These are phyloP conservation scores for Salvelinus namaycush DNA, from an alignment of 2,113 vertebrate species.

Conservation along the genomic window DNA sequence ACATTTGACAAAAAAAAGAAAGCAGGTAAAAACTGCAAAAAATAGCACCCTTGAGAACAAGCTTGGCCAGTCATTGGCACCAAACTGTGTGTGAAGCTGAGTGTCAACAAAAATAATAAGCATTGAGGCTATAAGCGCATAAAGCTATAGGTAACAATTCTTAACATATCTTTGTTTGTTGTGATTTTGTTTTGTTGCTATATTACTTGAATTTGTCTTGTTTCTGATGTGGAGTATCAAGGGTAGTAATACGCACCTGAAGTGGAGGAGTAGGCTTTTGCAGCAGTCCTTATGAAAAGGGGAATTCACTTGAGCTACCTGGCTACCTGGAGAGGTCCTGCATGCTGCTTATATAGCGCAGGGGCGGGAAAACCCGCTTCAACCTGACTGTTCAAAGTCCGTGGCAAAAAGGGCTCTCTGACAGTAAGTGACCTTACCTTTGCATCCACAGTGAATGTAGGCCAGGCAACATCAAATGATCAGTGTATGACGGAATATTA, in stretches of 20 bases:
- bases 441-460: slow-evolving; percentile 26
- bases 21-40: too few species aligned
- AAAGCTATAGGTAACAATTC: too few species aligned
- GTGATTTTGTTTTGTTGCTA: background rate
- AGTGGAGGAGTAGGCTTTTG: background rate
- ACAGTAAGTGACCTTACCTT: background rate
- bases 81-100: too few species aligned
- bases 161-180: background rate
- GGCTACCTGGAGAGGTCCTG: slow-evolving; percentile 4
- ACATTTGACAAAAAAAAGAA: too few species aligned
- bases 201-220: background rate
- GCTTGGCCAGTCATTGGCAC: too few species aligned
- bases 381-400: slow-evolving; percentile 50
- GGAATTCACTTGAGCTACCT: slow-evolving; percentile 24
- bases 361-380: background rate
- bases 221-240: background rate
- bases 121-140: too few species aligned
- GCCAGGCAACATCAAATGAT: slow-evolving; percentile 1
- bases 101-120: too few species aligned
- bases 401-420: slow-evolving; percentile 15
- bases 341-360: slow-evolving; percentile 56
- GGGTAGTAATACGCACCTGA: slow-evolving; percentile 45
- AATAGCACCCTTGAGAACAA: too few species aligned
- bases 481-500: slow-evolving; percentile 39
- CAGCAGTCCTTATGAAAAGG: slow-evolving; percentile 10